Evolutionary conservation across 2,888 invertebrate species (phyloP), one percentile per base, ranked within the genome.

Genomic region (Andrena trimmerana): DNA sequence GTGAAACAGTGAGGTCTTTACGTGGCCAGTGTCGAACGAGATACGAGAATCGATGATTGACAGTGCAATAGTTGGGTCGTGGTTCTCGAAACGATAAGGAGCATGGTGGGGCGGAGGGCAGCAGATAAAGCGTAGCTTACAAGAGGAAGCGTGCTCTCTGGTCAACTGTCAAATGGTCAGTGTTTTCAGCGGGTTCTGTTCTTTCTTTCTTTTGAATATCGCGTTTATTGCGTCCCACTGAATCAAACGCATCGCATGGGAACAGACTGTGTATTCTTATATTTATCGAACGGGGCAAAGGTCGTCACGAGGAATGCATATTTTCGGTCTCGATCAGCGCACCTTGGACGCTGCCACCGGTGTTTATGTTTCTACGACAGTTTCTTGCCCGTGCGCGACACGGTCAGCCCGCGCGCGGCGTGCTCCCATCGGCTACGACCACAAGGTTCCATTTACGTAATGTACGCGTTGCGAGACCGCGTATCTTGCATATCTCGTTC

Each of bases 391-490:
- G 54, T 10, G 54, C 7, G 54, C 10, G 3, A 8, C 2, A 10
- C 54, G 24, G n/a, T 20, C 52, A 20, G 52, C 54, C 3, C 2
- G 24, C 57, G 57, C 2, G 48, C 65, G 62, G 42, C 66, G 78
- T 60, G 78, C 83, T 67, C 59, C 74, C 83, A 59, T 68, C 60
- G 69, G 78, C 71, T 74, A 65, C 83, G 74, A 83, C 83, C 83
- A 74, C 83, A 82, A 83, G 73, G 69, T 73, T 82, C 62, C 70
- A 78, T 83, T 83, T 83, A 83, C 83, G 83, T 83, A 83, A 83
- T 83, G 66, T 50, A 59, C 83, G 78, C 54, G 83, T 74, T 74
- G 74, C 83, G 83, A 78, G 83, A 74, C 63, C 71, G 77, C 83
- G 31, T 74, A 78, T 69, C 78, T 70, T 66, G 62, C 83, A 62